Percentiles rank a stretch among this genome's conserved stretches.
Conservation (phyloP, 1,140 invertebrate genomes). For the Lepidostoma basale region DNA sequence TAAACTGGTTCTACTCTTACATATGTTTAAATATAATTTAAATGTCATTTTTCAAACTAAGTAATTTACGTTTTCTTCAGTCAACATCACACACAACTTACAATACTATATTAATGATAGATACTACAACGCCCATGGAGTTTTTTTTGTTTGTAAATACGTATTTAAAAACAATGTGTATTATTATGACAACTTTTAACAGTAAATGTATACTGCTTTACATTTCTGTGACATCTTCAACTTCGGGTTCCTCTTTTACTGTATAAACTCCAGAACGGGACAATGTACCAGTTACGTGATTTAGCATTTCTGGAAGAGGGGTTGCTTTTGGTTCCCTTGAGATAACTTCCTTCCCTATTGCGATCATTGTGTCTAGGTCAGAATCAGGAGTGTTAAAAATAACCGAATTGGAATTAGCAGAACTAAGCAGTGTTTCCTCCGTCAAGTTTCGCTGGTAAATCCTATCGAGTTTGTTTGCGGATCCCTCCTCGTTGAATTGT, state of each 20-base stretch:
- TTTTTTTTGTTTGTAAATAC: too few relatives aligned
- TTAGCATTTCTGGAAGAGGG: conserved; percentile 43
- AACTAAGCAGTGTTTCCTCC: conserved; percentile 54
- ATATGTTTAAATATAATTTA: too few relatives aligned
- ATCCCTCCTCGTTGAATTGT: conserved; percentile 50
- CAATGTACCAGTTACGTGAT: conserved; percentile 41
- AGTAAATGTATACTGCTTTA: too few relatives aligned
- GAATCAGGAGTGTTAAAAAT: conserved; percentile 38
- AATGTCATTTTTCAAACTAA: too few relatives aligned
- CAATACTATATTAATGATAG: too few relatives aligned
- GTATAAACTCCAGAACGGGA: conserved; percentile 43
- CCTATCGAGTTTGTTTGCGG: conserved; percentile 52
- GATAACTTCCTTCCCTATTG: conserved; percentile 28
- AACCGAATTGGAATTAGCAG: conserved; percentile 37
- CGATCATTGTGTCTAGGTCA: conserved; percentile 30
- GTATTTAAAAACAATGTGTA: too few relatives aligned
- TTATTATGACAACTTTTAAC: too few relatives aligned
- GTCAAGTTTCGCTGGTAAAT: conserved; percentile 54
- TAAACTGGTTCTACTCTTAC: too few relatives aligned
- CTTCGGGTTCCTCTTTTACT: conserved; percentile 43
- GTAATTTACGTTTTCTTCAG: too few relatives aligned
- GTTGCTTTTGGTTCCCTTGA: conserved; percentile 37
- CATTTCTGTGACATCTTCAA: conserved; percentile 44
- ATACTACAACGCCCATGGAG: too few relatives aligned
- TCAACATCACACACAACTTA: too few relatives aligned